A percentile compares a stretch with the other conserved stretches of the same genome.
These are phyloP conservation scores for Choristoneura fumiferana DNA, from an alignment of 1,140 invertebrate genomes.

Conservation along the genomic window DNA sequence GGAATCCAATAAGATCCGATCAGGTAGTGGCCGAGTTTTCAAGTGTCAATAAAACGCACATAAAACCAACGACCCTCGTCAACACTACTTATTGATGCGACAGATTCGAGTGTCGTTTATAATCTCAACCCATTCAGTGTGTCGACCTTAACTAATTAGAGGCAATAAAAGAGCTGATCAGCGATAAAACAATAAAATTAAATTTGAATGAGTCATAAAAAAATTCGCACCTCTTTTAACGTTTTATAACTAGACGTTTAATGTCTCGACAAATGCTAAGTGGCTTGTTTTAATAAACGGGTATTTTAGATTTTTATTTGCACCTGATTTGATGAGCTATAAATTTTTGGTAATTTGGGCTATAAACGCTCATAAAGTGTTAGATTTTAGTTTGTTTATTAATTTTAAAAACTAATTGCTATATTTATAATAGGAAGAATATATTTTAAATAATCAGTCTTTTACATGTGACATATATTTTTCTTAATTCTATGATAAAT, in stretches of 20 bases:
- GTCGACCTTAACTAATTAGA: conserved; percentile 27
- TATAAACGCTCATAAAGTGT: no score
- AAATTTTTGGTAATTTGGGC: no score
- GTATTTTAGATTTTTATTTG: no score
- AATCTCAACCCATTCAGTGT: conserved; percentile 46
- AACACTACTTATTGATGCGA: conserved; percentile 66
- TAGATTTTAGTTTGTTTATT: no score
- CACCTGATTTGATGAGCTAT: no score
- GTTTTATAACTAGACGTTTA: not conserved
- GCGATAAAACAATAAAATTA: conserved; percentile 18
- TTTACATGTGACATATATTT: no score
- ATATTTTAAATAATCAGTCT: no score
- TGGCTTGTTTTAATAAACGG: no score
- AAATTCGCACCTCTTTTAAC: conserved; percentile 1
- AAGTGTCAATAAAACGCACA: conserved; percentile 67
- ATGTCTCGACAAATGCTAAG: not conserved
- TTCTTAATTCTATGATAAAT: no score
- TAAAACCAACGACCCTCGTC: conserved; percentile 67
- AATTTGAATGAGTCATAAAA: conserved; percentile 6
- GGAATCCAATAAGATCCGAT: conserved; percentile 56
- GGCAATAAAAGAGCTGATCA: conserved; percentile 25
- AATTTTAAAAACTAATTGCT: no score
- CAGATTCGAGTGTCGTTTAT: conserved; percentile 60
- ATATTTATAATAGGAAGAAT: no score
- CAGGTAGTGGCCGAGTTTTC: conserved; percentile 44